Evolutionary conservation across 2,888 invertebrate species (phyloP).

Genomic region (Eristalis pertinax): DNA sequence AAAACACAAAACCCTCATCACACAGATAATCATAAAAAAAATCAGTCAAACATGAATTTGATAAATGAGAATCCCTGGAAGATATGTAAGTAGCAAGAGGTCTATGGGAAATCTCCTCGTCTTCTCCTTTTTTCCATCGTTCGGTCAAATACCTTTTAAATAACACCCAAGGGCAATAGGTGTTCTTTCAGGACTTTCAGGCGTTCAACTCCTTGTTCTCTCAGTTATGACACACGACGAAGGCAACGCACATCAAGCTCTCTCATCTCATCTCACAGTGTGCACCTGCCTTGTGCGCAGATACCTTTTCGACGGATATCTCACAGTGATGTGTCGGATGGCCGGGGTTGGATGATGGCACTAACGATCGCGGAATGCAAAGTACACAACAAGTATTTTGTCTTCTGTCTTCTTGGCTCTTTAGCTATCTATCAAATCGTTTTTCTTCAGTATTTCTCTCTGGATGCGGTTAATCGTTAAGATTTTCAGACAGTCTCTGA

Average conservation of each 20-base stretch:
- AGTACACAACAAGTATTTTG: conserved; percentile 25
- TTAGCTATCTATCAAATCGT: conserved; percentile 53
- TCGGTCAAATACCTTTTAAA: background rate
- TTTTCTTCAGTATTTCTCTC: conserved; percentile 7
- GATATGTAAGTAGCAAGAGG: background rate
- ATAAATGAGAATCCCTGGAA: background rate
- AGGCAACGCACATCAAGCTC: background rate
- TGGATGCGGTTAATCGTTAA: conserved; percentile 35
- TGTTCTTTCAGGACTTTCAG: background rate
- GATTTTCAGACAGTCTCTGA: background rate
- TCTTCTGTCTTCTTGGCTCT: conserved; percentile 34
- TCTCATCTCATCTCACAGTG: background rate
- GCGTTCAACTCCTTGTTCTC: background rate
- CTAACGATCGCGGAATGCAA: conserved; percentile 46
- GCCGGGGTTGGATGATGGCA: background rate
- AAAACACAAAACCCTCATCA: background rate
- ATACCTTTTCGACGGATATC: background rate
- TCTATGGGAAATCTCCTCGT: background rate
- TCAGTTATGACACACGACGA: background rate
- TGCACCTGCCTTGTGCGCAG: background rate
- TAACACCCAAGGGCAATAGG: background rate
- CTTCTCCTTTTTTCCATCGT: background rate
- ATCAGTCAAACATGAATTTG: background rate
- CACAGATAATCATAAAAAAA: background rate
- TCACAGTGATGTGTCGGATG: background rate